Conservation (phyloP, 1,140 invertebrate species). For the Lasaia peninsularis region DNA sequence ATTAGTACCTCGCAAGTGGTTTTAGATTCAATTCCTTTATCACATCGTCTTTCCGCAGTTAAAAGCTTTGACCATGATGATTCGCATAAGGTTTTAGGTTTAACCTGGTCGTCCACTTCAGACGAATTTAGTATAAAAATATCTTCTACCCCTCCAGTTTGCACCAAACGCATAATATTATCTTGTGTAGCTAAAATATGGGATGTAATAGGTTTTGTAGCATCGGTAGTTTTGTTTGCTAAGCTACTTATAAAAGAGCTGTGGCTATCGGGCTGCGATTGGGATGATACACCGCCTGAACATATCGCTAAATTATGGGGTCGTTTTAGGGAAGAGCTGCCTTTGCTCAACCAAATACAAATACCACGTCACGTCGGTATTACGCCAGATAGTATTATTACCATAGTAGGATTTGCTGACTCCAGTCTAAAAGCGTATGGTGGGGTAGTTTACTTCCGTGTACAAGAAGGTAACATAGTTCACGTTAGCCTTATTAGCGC, state of each 20-base stretch:
- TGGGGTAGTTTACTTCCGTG: no score
- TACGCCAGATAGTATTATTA: background rate
- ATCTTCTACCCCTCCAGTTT: no score
- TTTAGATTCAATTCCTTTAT: no score
- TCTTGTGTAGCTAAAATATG: conserved; percentile 16
- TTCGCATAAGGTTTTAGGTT: no score
- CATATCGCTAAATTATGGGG: no score
- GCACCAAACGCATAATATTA: no score
- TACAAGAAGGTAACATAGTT: background rate
- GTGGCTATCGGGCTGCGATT: conserved; percentile 7
- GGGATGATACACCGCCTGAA: conserved; percentile 18
- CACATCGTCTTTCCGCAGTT: no score
- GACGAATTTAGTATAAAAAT: conserved; percentile 14
- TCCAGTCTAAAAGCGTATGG: background rate
- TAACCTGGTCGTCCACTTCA: conserved; percentile 1
- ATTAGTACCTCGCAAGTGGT: no score
- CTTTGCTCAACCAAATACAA: background rate
- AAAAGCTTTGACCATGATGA: no score
- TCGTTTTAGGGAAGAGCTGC: no score
- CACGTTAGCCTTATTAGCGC: background rate
- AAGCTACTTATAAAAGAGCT: conserved; percentile 20
- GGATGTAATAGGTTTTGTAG: conserved; percentile 24
- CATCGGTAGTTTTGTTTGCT: conserved; percentile 16
- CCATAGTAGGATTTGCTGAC: background rate
- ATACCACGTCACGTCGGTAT: background rate